Base-by-base conservation (phyloP, 2,888 invertebrate species). In the Pristionchus entomophagus region DNA sequence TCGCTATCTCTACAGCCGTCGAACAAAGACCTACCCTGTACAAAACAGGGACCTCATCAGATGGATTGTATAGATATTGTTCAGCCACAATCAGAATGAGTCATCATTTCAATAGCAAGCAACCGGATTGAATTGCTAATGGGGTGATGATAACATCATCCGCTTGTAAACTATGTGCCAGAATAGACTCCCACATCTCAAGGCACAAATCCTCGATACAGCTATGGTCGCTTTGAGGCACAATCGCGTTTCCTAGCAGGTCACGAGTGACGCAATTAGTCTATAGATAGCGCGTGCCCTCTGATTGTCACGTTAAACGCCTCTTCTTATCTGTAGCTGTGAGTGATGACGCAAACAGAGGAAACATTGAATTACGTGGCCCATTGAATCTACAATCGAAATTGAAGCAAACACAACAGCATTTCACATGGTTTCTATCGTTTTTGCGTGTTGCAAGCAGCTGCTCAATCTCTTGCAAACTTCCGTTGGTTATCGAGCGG, bases 221-320 rank as follows among this genome's bases (percentile, higher is more conserved):
- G 26, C 6, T 5, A 51, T 0, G 4, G 51, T n/a, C 22, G 22
- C 22, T 26, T 26, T 26, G 26, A 59, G 59, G 26, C 26, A 59
- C 26, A 59, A n/a, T 59, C 59, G 2, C 29, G 59, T 59, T 59
- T 59, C 59, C 19, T 65, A 41, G 8, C 26, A 73, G 73, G 73
- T 73, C 73, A 38, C 73, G 65, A 65, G 73, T 73, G 73, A 73
- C 73, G 73, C 73, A 73, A 19, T 73, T 73, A n/a, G 22, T 41
- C 73, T 73, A 73, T 26, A n/a, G 73, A 73, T 73, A 73, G 73
- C 73, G 41, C 3, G 29, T 35, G 35, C 69, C 69, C 69, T 73
- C 69, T 73, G 73, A 73, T 73, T 73, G 73, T 41, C 73, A 73
- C 26, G 38, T 73, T 41, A 26, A 29, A 5, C 41, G 65, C 4